phyloP scores from a whole-genome alignment of 2,113 vertebrate genomes.

The Neomonachus schauinslandi region DNA sequence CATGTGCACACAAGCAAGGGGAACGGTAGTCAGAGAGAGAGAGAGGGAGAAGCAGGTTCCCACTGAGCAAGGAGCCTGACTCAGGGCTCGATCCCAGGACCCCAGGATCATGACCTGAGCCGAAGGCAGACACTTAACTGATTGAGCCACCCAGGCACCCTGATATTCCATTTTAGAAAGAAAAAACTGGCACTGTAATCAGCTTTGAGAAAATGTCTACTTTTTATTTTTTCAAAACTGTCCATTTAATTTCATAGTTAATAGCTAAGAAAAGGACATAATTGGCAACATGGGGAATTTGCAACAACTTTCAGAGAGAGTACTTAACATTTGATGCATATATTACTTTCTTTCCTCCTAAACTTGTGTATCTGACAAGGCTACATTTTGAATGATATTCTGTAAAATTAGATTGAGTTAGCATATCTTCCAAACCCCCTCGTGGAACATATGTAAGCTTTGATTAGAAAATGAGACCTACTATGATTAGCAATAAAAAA shows the following conservation, averaged over 20 bases:
- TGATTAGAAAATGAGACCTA: slow-evolving; percentile 66
- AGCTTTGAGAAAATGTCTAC: background rate
- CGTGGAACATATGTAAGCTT: background rate
- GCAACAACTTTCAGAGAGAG: background rate
- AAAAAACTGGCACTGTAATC: background rate
- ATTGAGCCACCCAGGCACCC: background rate
- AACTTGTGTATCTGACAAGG: background rate
- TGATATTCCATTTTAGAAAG: background rate
- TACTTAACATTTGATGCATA: background rate
- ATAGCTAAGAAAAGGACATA: background rate
- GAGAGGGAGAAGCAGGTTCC: background rate
- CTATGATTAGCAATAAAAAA: slow-evolving; percentile 48
- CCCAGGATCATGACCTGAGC: background rate
- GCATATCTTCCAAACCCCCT: background rate
- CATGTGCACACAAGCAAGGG: fast-evolving
- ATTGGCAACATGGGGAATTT: background rate
- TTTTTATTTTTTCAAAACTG: background rate
- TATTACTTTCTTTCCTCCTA: background rate
- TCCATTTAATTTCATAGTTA: slow-evolving; percentile 15
- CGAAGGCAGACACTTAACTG: background rate
- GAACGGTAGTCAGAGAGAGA: background rate
- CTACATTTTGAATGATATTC: slow-evolving; percentile 5
- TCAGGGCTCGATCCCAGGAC: background rate
- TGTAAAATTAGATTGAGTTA: slow-evolving; percentile 14
- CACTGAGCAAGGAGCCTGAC: background rate